Evolutionary conservation across 1,140 invertebrate species (phyloP), one percentile per base, ranked within the genome.

Genomic region (Pomacea maculata): DNA sequence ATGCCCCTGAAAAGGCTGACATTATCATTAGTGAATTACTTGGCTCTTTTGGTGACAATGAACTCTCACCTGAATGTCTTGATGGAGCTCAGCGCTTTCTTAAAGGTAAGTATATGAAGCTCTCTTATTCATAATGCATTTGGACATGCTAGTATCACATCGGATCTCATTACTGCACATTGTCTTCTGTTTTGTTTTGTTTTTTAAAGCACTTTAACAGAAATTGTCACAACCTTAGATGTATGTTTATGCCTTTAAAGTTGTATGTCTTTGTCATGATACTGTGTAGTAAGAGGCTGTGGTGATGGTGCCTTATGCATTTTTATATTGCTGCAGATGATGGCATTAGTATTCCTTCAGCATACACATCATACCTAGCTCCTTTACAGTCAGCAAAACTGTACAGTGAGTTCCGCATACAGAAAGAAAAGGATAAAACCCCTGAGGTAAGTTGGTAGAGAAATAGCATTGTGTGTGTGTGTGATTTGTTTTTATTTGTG

Each of bases 31-130:
- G 97, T 15, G 99, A 99, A 93, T 92, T 99, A 25, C 92, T 99
- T 14, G 96, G 99, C 10, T 99, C 98, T 15, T 99, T 99, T 93
- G 98, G 97, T 29, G 98, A 99, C 90, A 99, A 99, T 92, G 99
- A 99, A 93, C 93, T 99, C 1, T 98, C 97, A 2, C 99, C 99
- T 0, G 99, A 99, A 92, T 99, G 98, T 92, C 93, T 99, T 19
- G 97, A 99, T 93, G 97, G 98, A 11, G 97, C 97, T 19, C 95
- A 97, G 86, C 94, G 95, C 68, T 95, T 97, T 84, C 91, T 99
- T 0, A 97, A 96, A 93, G 94, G 94, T 95, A 88, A 74, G 75
- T 12, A 19, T 73, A 57, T 75, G 54, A 57, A 71, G 10, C 65
- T 21, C 19, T 82, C 14, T 79, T 54, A 75, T 3, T 61, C 57